Evolutionary conservation across 2,888 invertebrate genomes (phyloP).

Genomic region (Eurytoma adleriae): DNA sequence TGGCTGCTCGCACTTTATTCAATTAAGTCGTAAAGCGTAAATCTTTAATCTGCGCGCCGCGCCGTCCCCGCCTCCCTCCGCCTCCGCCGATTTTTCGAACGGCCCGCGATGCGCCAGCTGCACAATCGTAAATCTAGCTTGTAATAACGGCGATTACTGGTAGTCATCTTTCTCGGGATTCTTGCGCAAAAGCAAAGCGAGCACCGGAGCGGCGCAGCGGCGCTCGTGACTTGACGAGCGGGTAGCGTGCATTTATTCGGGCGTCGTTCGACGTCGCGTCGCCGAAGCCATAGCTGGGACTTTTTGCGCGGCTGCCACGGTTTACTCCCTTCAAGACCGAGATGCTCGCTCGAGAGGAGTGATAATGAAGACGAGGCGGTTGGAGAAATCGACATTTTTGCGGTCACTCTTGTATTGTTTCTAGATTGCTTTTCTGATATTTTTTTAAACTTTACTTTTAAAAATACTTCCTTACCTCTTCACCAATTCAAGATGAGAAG

Average conservation of each 20-base stretch:
- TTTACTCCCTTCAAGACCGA: too few species aligned
- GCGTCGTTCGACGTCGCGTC: not conserved
- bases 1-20: constrained; percentile 42
- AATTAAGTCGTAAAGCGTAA: constrained; percentile 56
- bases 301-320: too few species aligned
- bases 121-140: constrained; percentile 55
- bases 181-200: constrained; percentile 14
- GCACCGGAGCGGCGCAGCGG: not conserved
- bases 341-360: too few species aligned
- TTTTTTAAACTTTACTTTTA: too few species aligned
- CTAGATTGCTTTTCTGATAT: too few species aligned
- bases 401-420: too few species aligned
- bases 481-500: too few species aligned
- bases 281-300: too few species aligned
- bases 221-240: constrained; percentile 16
- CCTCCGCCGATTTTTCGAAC: constrained; percentile 6
- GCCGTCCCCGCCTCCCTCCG: not conserved
- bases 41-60: constrained; percentile 36
- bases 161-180: constrained; percentile 9
- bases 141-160: constrained; percentile 54
- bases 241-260: constrained; percentile 19
- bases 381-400: too few species aligned
- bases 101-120: not conserved
- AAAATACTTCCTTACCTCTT: too few species aligned
- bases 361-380: too few species aligned